phyloP scores from a whole-genome alignment of 2,113 vertebrate genomes.

The Lontra canadensis region DNA sequence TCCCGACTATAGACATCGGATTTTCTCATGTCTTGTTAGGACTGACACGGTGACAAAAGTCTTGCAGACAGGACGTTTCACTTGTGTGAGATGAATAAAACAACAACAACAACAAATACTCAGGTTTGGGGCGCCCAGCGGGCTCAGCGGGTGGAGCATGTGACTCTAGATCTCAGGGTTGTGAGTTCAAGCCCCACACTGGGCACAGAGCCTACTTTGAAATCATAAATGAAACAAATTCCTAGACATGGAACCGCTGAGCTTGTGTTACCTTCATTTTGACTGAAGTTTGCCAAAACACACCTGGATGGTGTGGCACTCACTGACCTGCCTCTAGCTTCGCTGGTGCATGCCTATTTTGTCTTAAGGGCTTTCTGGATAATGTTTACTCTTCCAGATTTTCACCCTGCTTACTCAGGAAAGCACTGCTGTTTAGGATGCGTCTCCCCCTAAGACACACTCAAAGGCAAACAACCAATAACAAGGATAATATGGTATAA shows the following conservation, averaged over 20 bases:
- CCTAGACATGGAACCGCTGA: background rate
- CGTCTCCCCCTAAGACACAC: background rate
- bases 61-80: background rate
- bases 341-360: accelerated
- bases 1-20: background rate
- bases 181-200: background rate
- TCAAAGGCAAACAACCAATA: background rate
- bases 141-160: background rate
- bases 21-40: background rate
- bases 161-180: background rate
- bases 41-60: no score
- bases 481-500: background rate
- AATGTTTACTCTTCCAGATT: background rate
- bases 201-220: background rate
- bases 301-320: background rate
- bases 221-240: background rate
- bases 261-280: background rate
- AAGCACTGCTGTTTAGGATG: background rate
- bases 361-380: background rate
- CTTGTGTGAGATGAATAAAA: background rate
- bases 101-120: background rate
- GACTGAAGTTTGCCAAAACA: background rate
- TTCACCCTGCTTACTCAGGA: background rate
- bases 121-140: background rate
- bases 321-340: accelerated